Evolutionary conservation across 2,797 vertebrate species (phyloP), one percentile per base, ranked within the genome.

Genomic region (Peromyscus nudipes): DNA sequence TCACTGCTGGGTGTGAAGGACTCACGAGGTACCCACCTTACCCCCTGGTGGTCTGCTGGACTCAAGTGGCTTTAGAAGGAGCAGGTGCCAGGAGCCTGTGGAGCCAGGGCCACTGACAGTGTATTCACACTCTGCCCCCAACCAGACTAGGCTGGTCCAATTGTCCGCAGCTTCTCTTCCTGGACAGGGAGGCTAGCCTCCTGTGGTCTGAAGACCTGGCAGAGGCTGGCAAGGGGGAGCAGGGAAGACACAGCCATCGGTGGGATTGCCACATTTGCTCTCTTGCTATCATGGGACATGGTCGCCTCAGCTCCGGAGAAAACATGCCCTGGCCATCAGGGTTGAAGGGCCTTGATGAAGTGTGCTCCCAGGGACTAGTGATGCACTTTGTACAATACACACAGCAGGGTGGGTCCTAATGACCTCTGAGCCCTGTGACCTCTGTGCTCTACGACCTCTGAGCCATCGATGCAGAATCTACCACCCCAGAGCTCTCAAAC

Each of bases 351-450:
- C 17, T 43, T 27, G 77, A 12, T 13, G 23, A 55, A 71, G 37
- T 0, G 4, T 43, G 29, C 37, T 60, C 29, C 2, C 3, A 31
- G 27, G 0, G 21, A 55, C n/a, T 1, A 43, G 46, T 0, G 14
- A 29, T 8, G 80, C 40, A 10, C 46, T 23, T 6, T n/a, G 11
- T 9, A n/a, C 31, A 21, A 9, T 40, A 64, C 37, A 65, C 60
- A 77, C 2, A 52, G 77, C 46, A 17, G 21, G 5, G 52, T 17
- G 62, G 29, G 77, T 40, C 62, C 86, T 9, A 29, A n/a, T 57
- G 6, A 40, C 49, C 16, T 40, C 67, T 37, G n/a, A 55, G 21
- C 10, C 19, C 19, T 49, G 3, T 46, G 43, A n/a, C 49, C 19
- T 87, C 23, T 55, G 34, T 5, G 13, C 25, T n/a, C 37, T 73